Evolutionary conservation across 2,113 vertebrate genomes (phyloP), one percentile per base, ranked within the genome.

Genomic region (Rhabdornis inornatus): DNA sequence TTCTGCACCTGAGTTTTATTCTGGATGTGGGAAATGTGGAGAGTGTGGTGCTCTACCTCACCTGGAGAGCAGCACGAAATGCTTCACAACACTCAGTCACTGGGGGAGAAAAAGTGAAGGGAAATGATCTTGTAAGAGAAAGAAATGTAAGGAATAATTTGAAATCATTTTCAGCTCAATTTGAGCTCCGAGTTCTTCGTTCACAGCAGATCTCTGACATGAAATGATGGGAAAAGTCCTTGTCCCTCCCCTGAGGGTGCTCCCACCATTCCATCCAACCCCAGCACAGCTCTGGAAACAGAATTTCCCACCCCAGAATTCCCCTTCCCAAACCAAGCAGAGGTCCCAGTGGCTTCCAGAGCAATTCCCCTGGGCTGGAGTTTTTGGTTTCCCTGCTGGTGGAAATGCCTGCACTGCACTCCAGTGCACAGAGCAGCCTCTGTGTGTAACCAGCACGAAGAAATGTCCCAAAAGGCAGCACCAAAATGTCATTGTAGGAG

Each of bases 401-500:
- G 75, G 65, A 53, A 87, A 71, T 71, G 57, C 45, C 59, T 64
- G 47, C 42, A 6, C 4, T 23, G 30, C 52, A 31, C 0, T 13
- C 22, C 70, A 15, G 19, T 4, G 55, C 52, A 30, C 44, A 11
- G 44, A 24, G 30, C 24, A 57, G 10, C 28, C 50, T 47, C 6
- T 37, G 17, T 28, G 31, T 0, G 0, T 40, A 28, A 9, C 27
- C 1, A 5, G 33, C 78, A 16, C 1, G 6, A 68, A 59, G 45
- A 79, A 91, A 71, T 19, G 11, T 14, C 74, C 74, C 42, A 33
- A 52, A 40, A 71, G 52, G 49, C 40, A 86, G 8, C 3, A 6
- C 24, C 35, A 63, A 53, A 70, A 37, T 3, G 1, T 33, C 35
- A 7, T 2, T 56, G 25, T 2, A 25, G 68, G 39, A 50, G 11